Evolutionary conservation across 2,113 vertebrate genomes (phyloP).

Genomic region (Propithecus coquereli): DNA sequence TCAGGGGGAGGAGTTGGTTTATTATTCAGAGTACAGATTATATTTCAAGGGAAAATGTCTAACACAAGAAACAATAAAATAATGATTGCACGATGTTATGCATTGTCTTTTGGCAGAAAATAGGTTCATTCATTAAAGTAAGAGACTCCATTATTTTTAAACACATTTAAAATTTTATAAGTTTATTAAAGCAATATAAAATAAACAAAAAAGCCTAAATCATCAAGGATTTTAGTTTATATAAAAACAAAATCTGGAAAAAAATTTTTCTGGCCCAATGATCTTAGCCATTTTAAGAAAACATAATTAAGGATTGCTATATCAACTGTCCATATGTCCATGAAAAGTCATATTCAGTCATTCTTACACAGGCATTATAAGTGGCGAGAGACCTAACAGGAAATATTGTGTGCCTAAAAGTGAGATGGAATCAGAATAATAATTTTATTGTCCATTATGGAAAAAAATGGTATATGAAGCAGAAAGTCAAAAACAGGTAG

Average conservation of each 20-base stretch:
- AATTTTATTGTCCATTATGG: not conserved
- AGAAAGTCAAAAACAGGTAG: not conserved
- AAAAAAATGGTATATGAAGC: not conserved
- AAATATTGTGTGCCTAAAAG: not conserved
- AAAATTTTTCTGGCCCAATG: not conserved
- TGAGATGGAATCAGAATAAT: not conserved
- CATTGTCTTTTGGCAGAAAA: not conserved
- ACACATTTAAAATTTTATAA: not conserved
- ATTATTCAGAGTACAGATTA: slow-evolving; percentile 48
- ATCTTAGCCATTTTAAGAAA: not conserved
- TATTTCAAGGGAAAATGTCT: slow-evolving; percentile 41
- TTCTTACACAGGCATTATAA: not conserved
- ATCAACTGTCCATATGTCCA: not conserved
- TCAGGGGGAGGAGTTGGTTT: slow-evolving; percentile 1
- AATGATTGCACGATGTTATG: not conserved
- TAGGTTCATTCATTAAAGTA: not conserved
- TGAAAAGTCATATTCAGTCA: not conserved
- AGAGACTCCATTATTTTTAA: not conserved
- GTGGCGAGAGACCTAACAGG: not conserved
- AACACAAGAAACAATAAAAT: slow-evolving; percentile 19
- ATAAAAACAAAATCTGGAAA: not conserved
- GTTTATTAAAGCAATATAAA: slow-evolving; percentile 29
- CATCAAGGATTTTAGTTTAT: not conserved
- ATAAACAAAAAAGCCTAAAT: not conserved
- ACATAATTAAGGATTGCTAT: not conserved